phyloP scores from a whole-genome alignment of 2,888 invertebrate genomes.

The Polydrusus cervinus region DNA sequence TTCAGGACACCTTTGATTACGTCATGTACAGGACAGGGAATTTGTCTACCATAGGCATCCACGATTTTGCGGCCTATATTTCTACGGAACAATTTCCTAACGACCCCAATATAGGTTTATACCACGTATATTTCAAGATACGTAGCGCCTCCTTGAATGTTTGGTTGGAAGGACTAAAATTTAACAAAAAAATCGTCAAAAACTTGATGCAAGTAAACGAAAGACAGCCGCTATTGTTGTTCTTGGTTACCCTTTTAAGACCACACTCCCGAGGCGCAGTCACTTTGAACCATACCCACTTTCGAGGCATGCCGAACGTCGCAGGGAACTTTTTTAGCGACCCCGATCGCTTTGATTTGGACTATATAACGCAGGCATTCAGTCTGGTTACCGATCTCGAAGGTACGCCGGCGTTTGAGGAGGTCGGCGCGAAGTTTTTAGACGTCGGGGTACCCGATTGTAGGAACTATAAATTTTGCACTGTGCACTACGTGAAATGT shows the following conservation, averaged over 20 bases:
- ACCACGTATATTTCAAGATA: slow-evolving; percentile 60
- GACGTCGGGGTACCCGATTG: slow-evolving; percentile 69
- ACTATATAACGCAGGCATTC: slow-evolving; percentile 57
- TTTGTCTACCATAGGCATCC: slow-evolving; percentile 68
- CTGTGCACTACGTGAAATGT: slow-evolving; percentile 73
- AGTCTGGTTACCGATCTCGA: slow-evolving; percentile 58
- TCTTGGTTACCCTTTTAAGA: slow-evolving; percentile 68
- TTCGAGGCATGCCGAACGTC: slow-evolving; percentile 63
- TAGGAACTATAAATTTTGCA: slow-evolving; percentile 66
- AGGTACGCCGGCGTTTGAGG: slow-evolving; percentile 44
- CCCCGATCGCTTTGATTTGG: slow-evolving; percentile 59
- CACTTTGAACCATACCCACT: slow-evolving; percentile 72
- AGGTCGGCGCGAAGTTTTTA: slow-evolving; percentile 66
- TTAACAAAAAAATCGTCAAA: slow-evolving; percentile 60
- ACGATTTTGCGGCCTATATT: slow-evolving; percentile 73
- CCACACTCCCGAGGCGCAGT: slow-evolving; percentile 71
- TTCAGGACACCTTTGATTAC: slow-evolving; percentile 72
- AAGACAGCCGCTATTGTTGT: slow-evolving; percentile 59
- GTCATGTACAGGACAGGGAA: slow-evolving; percentile 72
- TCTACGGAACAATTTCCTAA: slow-evolving; percentile 69
- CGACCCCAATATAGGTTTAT: slow-evolving; percentile 59
- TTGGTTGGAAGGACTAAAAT: slow-evolving; percentile 58
- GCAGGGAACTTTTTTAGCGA: slow-evolving; percentile 77
- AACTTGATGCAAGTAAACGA: slow-evolving; percentile 61
- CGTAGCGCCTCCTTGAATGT: slow-evolving; percentile 65